phyloP scores from a whole-genome alignment of 2,797 vertebrate genomes.

The Tenualosa thibaudeaui region DNA sequence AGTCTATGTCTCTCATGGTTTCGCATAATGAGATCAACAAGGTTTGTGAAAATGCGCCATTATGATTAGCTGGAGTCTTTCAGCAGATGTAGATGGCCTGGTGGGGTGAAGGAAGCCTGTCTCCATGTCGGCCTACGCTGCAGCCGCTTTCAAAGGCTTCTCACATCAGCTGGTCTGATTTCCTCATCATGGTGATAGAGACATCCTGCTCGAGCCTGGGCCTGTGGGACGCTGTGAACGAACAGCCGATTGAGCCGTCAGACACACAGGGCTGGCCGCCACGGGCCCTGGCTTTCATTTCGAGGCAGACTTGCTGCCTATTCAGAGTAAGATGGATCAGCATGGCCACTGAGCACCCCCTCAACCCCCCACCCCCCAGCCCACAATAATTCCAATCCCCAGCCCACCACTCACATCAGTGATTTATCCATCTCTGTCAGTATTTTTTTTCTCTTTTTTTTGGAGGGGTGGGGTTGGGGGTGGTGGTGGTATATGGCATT shows the following conservation, averaged over 20 bases:
- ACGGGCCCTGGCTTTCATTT: conserved; percentile 49
- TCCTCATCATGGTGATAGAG: conserved; percentile 26
- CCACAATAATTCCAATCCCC: neutral
- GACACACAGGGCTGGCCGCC: conserved; percentile 59
- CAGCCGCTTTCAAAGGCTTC: conserved; percentile 2
- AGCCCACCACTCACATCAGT: neutral
- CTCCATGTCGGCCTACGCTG: neutral
- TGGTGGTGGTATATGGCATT: neutral
- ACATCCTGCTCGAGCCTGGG: conserved; percentile 15
- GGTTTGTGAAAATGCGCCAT: neutral
- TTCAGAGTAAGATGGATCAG: conserved; percentile 15
- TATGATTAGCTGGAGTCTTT: neutral
- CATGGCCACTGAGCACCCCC: neutral
- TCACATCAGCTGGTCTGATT: conserved; percentile 10
- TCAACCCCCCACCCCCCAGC: neutral
- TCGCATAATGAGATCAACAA: neutral
- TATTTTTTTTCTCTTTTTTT: no score
- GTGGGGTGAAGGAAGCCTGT: neutral
- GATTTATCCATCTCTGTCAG: conserved; percentile 19
- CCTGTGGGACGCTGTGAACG: neutral
- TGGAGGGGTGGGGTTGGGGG: neutral
- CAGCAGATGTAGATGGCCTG: neutral
- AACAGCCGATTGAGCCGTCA: conserved; percentile 67
- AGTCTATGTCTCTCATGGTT: neutral
- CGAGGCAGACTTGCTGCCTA: neutral